Evolutionary conservation across 2,888 invertebrate species (phyloP).

Genomic region (Aromia moschata): DNA sequence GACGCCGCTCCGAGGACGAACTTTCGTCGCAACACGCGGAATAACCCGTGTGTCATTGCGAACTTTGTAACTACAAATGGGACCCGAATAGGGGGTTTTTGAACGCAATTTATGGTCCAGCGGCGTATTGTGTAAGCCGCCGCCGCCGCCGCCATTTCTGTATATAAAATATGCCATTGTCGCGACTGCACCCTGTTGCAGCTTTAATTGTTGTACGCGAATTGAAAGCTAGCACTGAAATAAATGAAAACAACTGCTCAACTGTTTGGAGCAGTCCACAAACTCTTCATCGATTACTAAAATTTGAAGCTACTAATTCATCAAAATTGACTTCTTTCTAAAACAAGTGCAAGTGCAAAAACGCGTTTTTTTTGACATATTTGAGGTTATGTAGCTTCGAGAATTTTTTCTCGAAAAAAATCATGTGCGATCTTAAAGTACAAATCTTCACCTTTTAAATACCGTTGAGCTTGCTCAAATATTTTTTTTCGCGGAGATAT

Average conservation of each 20-base stretch:
- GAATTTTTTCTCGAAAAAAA: too few relatives aligned
- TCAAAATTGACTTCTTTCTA: background rate
- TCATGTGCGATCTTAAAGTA: too few relatives aligned
- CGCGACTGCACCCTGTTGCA: conserved; percentile 1
- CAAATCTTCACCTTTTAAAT: too few relatives aligned
- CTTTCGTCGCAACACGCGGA: too few relatives aligned
- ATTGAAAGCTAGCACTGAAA: too few relatives aligned
- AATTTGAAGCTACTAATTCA: background rate
- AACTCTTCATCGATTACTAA: too few relatives aligned
- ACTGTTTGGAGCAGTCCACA: too few relatives aligned
- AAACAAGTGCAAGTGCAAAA: background rate
- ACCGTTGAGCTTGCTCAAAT: too few relatives aligned
- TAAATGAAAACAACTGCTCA: background rate
- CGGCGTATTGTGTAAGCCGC: background rate
- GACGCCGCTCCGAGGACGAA: conserved; percentile 11
- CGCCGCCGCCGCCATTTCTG: background rate
- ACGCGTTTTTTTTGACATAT: background rate
- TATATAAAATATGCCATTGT: conserved; percentile 21
- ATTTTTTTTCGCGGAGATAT: too few relatives aligned
- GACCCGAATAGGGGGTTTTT: conserved; percentile 25
- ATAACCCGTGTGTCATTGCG: conserved; percentile 32
- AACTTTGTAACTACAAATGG: conserved; percentile 44
- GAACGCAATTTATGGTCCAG: conserved; percentile 28
- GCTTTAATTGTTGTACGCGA: conserved; percentile 11
- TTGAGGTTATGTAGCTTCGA: too few relatives aligned